Evolutionary conservation across 2,888 invertebrate genomes (phyloP), one percentile per base, ranked within the genome.

Genomic region (Idaea dimidiata): DNA sequence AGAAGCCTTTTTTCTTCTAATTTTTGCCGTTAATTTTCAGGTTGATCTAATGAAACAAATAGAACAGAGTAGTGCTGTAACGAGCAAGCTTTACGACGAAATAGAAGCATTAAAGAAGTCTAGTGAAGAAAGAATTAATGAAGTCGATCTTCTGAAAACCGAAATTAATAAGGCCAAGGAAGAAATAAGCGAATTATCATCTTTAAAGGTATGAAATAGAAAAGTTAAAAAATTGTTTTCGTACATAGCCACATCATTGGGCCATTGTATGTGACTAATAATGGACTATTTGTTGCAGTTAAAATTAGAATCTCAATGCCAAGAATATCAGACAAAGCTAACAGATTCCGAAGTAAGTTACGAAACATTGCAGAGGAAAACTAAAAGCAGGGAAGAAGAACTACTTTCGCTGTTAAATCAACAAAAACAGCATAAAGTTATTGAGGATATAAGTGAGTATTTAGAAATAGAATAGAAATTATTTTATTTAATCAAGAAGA

Each of bases 351-450:
- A 94, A 75, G 93, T 93, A 61, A 90, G 91, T 73, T 93, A 89
- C 70, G 91, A 94, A 65, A 90, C 88, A 17, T 81, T 93, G 6
- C 89, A 92, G 77, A 84, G 81, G 6, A 94, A 93, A 73, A 82
- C 91, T 6, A 93, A 91, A 74, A 82, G 77, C 0, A 86, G 95
- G 60, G 94, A 94, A 81, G 83, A 84, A 33, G 94, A 95, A 74
- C 75, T 94, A 6, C 69, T 94, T 0, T 88, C 88, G 1, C 78
- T 87, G 0, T 72, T 94, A 33, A 43, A 43, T 43, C 83, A 88
- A 24, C 93, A 94, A 69, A 73, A 80, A 17, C 78, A 69, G 63
- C 62, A 67, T 14, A 84, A 75, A 59, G 81, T 78, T 68, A 59
- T 64, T n/a, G 71, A 76, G 62, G 76, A 72, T 10, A 79, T 76